These are phyloP conservation scores for Micromesistius poutassou DNA, from an alignment of 2,797 vertebrate species.

Conservation along the genomic window DNA sequence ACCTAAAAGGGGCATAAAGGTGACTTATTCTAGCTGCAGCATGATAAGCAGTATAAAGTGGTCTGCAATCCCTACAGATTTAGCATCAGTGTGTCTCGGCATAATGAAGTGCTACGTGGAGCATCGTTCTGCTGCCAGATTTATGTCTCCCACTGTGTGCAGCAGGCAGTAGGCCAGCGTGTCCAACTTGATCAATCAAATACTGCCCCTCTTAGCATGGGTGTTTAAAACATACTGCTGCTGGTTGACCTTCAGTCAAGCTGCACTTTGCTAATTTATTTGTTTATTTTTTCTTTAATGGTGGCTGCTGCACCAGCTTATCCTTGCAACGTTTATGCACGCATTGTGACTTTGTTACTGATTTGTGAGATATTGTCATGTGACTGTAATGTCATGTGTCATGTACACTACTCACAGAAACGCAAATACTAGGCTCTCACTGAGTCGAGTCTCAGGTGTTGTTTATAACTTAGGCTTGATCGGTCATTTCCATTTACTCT, in stretches of 20 bases:
- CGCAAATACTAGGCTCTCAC: not conserved
- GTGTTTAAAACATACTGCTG: not conserved
- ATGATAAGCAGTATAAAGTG: not conserved
- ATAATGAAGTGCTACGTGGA: not conserved
- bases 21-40: not conserved
- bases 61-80: not conserved
- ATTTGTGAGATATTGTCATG: not conserved
- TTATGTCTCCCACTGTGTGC: not conserved
- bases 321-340: not conserved
- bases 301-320: not conserved
- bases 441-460: not conserved
- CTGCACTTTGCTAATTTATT: not conserved
- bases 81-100: not conserved
- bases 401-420: not conserved
- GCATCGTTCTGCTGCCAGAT: not conserved
- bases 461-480: not conserved
- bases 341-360: not conserved
- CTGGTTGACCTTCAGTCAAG: not conserved
- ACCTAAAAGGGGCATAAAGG: not conserved
- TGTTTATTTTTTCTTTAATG: not conserved
- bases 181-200: not conserved
- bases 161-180: not conserved
- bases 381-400: not conserved
- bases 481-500: not conserved
- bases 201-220: not conserved